Evolutionary conservation across 2,888 invertebrate species (phyloP).

Genomic region (Nipponacmea schrenckii): DNA sequence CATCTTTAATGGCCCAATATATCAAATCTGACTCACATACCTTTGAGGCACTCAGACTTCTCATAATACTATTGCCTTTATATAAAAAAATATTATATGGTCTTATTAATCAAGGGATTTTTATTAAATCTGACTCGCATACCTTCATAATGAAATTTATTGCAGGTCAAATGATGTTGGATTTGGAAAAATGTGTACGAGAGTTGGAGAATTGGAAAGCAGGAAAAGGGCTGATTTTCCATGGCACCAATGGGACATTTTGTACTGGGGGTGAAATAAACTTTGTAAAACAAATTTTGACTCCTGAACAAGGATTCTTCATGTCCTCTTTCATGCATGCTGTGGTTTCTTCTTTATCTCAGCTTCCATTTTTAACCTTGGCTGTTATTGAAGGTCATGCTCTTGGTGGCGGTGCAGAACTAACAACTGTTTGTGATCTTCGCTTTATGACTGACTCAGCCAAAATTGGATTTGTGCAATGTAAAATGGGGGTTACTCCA

Average conservation of each 20-base stretch:
- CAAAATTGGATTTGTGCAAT: constrained; percentile 70
- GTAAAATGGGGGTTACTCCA: constrained; percentile 69
- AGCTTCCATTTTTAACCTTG: constrained; percentile 70
- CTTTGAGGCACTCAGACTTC: too few species aligned
- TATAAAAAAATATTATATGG: too few species aligned
- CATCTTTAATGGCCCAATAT: too few species aligned
- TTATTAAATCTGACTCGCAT: too few species aligned
- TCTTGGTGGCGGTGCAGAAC: constrained; percentile 72
- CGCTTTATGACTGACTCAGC: constrained; percentile 66
- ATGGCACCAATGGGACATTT: constrained; percentile 69
- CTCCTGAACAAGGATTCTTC: constrained; percentile 61
- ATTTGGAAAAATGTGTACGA: constrained; percentile 67
- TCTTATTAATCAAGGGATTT: too few species aligned
- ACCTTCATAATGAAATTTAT: too few species aligned
- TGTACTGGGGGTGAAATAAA: constrained; percentile 72
- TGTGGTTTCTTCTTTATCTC: constrained; percentile 64
- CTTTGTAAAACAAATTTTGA: constrained; percentile 62
- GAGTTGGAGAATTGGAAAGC: constrained; percentile 69
- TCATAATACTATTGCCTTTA: too few species aligned
- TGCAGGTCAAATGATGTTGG: constrained; percentile 72
- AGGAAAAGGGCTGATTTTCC: constrained; percentile 69
- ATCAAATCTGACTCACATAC: too few species aligned
- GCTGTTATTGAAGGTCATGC: constrained; percentile 70
- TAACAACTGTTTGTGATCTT: constrained; percentile 71
- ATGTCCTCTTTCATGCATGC: constrained; percentile 71